Conservation (phyloP, 1,140 invertebrate genomes). For the Lasioglossum baleicum region DNA sequence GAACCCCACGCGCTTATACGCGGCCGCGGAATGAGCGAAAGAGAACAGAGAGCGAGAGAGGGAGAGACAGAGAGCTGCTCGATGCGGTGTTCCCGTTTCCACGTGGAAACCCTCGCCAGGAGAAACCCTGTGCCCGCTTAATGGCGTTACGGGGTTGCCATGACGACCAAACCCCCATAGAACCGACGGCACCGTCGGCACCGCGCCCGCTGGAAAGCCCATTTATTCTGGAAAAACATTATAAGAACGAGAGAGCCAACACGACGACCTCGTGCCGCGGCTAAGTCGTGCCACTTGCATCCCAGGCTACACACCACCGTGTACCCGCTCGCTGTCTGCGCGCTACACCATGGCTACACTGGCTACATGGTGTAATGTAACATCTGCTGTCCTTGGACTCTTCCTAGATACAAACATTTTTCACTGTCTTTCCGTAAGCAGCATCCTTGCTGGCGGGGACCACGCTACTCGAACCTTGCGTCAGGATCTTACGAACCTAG, state of each 20-base stretch:
- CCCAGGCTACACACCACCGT: neutral
- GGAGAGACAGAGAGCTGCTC: slow-evolving; percentile 8
- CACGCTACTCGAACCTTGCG: no score
- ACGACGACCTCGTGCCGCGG: slow-evolving; percentile 37
- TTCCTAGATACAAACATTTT: no score
- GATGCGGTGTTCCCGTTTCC: slow-evolving; percentile 32
- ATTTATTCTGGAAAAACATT: slow-evolving; percentile 80
- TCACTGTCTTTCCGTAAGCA: no score
- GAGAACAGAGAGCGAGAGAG: slow-evolving; percentile 6
- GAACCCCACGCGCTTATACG: neutral
- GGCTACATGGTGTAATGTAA: no score
- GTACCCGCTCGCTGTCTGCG: no score
- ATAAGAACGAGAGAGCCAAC: slow-evolving; percentile 70
- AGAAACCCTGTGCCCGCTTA: slow-evolving; percentile 71
- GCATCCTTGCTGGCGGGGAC: no score
- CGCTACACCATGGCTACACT: no score
- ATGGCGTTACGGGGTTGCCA: slow-evolving; percentile 79
- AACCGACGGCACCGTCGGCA: slow-evolving; percentile 63
- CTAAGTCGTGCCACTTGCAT: slow-evolving; percentile 38
- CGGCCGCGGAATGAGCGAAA: neutral
- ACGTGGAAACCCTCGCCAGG: slow-evolving; percentile 53
- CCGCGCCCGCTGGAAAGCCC: slow-evolving; percentile 73
- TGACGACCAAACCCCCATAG: slow-evolving; percentile 76
- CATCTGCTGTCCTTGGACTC: no score
- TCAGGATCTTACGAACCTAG: no score